phyloP scores from a whole-genome alignment of 1,140 invertebrate species.

The Cydia pomonella region DNA sequence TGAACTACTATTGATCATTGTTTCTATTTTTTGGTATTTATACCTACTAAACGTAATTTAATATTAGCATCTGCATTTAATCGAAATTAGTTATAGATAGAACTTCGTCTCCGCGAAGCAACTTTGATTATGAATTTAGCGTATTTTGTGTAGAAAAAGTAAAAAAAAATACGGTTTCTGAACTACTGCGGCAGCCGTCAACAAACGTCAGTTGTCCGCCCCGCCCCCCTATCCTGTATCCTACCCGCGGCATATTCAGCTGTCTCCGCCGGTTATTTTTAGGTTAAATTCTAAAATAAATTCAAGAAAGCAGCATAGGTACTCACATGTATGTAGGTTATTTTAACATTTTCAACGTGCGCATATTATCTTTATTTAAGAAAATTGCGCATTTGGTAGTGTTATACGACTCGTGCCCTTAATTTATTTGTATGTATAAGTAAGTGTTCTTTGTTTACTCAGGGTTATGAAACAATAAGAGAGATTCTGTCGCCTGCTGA shows the following conservation, averaged over 20 bases:
- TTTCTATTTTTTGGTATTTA: background rate
- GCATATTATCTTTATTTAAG: constrained; percentile 59
- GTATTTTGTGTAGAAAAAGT: too few species aligned
- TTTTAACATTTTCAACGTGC: constrained; percentile 74
- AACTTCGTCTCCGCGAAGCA: too few species aligned
- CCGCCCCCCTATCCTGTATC: constrained; percentile 1
- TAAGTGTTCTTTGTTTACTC: constrained; percentile 68
- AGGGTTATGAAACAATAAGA: constrained; percentile 77
- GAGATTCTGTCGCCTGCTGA: constrained; percentile 62
- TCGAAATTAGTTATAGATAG: too few species aligned
- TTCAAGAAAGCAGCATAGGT: constrained; percentile 68
- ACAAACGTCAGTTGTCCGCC: background rate
- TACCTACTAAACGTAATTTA: background rate
- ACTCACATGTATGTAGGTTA: constrained; percentile 73
- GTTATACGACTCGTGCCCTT: constrained; percentile 46
- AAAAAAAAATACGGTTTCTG: constrained; percentile 1
- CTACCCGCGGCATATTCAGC: constrained; percentile 56
- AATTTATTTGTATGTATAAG: constrained; percentile 54
- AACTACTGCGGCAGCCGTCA: constrained; percentile 15
- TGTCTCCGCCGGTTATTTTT: constrained; percentile 78
- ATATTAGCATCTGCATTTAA: background rate
- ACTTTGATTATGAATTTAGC: too few species aligned
- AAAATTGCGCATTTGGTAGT: constrained; percentile 71
- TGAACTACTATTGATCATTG: too few species aligned
- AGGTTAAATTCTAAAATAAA: constrained; percentile 80